A percentile compares a stretch with the other conserved stretches of the same genome.
These are phyloP conservation scores for Gadopsis marmoratus DNA, from an alignment of 2,797 vertebrate genomes.

Conservation along the genomic window DNA sequence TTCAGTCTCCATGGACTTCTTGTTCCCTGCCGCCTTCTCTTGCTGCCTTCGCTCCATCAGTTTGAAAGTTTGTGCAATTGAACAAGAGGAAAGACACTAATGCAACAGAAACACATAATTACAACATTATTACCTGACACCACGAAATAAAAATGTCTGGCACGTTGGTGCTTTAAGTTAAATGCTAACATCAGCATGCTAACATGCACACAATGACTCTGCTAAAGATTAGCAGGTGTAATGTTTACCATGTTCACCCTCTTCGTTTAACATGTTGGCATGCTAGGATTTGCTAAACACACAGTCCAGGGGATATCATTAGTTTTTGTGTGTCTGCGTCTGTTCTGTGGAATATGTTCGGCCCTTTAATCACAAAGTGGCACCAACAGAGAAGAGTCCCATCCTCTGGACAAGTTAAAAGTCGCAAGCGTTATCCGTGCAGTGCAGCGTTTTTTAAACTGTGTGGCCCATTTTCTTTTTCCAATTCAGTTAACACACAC, in stretches of 20 bases:
- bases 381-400: background rate
- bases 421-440: conserved; percentile 23
- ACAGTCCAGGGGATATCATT: background rate
- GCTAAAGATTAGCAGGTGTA: background rate
- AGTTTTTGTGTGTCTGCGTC: background rate
- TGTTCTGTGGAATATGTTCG: background rate
- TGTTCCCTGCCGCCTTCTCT: background rate
- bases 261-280: too few relatives aligned
- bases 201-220: background rate
- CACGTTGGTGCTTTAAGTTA: background rate
- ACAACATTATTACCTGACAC: background rate
- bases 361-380: background rate
- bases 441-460: conserved; percentile 24
- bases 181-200: background rate
- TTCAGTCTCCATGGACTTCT: conserved; percentile 9
- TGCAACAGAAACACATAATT: background rate
- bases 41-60: background rate
- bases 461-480: conserved; percentile 36
- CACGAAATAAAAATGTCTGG: background rate
- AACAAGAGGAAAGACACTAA: conserved; percentile 6
- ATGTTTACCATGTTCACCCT: background rate
- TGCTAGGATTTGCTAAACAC: background rate
- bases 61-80: background rate
- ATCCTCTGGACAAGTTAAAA: conserved; percentile 8
- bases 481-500: conserved; percentile 30